A percentile compares a stretch with the other conserved stretches of the same genome.
These are phyloP conservation scores for Macaria notata DNA, from an alignment of 2,888 invertebrate species.

Conservation along the genomic window DNA sequence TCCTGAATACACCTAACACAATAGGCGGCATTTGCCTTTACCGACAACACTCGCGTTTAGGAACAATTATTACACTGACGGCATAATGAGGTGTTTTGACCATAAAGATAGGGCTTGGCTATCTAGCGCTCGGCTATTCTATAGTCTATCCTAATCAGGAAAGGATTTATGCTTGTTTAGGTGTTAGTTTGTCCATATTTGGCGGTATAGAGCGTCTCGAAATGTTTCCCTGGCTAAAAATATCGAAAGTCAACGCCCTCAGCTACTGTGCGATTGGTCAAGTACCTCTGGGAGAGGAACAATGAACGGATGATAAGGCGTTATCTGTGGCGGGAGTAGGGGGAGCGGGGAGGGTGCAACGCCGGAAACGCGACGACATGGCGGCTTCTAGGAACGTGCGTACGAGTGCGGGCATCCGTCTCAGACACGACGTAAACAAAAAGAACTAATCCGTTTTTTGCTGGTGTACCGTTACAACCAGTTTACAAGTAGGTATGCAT, in stretches of 20 bases:
- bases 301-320: constrained; percentile 79
- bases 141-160: not conserved
- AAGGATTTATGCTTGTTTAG: constrained; percentile 3
- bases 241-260: constrained; percentile 67
- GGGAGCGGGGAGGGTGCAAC: constrained; percentile 45
- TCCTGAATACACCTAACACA: constrained; percentile 38
- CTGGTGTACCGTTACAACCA: constrained; percentile 28
- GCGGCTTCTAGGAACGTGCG: constrained; percentile 60
- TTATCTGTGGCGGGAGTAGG: constrained; percentile 61
- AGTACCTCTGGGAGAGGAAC: constrained; percentile 70
- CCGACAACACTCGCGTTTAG: constrained; percentile 35
- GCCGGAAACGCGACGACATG: constrained; percentile 66
- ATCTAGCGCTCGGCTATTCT: not conserved
- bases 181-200: constrained; percentile 3
- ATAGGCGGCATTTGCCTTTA: constrained; percentile 43
- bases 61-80: constrained; percentile 21
- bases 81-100: constrained; percentile 19
- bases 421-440: constrained; percentile 35
- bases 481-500: not conserved
- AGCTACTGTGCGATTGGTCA: constrained; percentile 54
- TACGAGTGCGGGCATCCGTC: constrained; percentile 45
- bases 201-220: constrained; percentile 6
- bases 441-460: constrained; percentile 27
- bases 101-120: constrained; percentile 18
- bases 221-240: constrained; percentile 42